Base-by-base conservation (phyloP, 2,888 invertebrate species). In the Tortricodes alternella region DNA sequence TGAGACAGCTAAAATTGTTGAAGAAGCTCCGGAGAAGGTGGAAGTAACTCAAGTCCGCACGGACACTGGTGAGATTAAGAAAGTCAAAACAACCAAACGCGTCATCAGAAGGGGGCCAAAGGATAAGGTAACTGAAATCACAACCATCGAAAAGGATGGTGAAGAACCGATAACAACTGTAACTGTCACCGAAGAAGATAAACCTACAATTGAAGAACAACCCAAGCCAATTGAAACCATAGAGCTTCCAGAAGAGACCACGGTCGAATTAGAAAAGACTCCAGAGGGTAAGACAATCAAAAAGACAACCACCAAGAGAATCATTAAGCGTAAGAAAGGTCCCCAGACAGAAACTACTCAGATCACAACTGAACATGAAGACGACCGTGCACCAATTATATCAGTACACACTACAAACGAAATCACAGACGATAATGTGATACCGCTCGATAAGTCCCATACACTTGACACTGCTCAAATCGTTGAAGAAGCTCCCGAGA, bases 81-180 rank as follows among this genome's bases (percentile, higher is more conserved):
- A 74, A 56, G 78, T 79, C 46, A 79, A 73, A 2, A 79, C 78
- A 0, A 89, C 85, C 2, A 91, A 83, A 59, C 87, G 88, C 1
- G 77, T 82, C 2, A 82, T 90, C 0, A 92, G 84, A 62, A 87
- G 79, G 46, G 91, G 85, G 1, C 70, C 71, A 0, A 87, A 89
- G 46, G 71, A 83, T 58, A 89, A 91, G 64, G 73, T 86, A 7
- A 89, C 92, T 0, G 87, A 86, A 67, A 85, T 85, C 11, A 75
- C 83, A 2, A 91, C 90, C 5, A 72, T 85, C n/a, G 76, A 88
- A 58, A 78, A 82, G 49, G 83, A 86, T 2, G 81, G 78, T 19
- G 78, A 84, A 48, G 66, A 64, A 1, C 80, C 84, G 0, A 65
- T 78, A 0, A 81, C 78, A 0, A 82, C 78, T 0, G 74, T 85